A percentile compares a stretch with the other conserved stretches of the same genome.
Conservation (phyloP, 2,113 vertebrate species). For the Syngnathus floridae region DNA sequence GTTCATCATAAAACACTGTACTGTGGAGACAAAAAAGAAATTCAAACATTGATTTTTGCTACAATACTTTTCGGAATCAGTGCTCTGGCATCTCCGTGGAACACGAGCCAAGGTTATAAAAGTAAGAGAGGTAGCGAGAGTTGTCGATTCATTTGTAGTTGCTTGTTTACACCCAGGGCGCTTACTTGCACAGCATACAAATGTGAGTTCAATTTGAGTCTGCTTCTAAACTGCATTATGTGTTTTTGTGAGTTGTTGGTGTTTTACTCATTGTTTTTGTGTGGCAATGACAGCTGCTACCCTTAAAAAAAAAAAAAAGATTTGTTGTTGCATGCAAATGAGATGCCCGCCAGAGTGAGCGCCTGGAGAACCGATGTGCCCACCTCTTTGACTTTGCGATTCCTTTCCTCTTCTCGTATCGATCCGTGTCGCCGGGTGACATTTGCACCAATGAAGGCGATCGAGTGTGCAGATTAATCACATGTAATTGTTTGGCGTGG, state of each 20-base stretch:
- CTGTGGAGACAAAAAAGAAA: too few relatives aligned
- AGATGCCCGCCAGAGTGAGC: slow-evolving; percentile 49
- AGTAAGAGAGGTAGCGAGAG: not conserved
- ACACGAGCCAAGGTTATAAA: not conserved
- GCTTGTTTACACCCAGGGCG: not conserved
- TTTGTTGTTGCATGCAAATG: slow-evolving; percentile 61
- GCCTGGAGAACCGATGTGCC: slow-evolving; percentile 8
- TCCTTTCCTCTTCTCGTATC: not conserved
- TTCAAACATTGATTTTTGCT: not conserved
- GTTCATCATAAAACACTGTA: too few relatives aligned
- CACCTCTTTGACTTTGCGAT: slow-evolving; percentile 24
- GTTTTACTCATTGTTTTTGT: slow-evolving; percentile 23
- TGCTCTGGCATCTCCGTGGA: not conserved
- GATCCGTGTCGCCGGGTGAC: slow-evolving; percentile 28
- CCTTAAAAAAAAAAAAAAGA: slow-evolving; percentile 46
- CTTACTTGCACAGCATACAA: not conserved
- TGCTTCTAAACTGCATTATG: not conserved
- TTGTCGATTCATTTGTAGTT: not conserved
- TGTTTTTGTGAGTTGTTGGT: not conserved
- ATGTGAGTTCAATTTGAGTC: not conserved
- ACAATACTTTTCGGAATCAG: not conserved
- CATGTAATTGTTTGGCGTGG: slow-evolving; percentile 14
- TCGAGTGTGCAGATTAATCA: slow-evolving; percentile 24
- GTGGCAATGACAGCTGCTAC: slow-evolving; percentile 50
- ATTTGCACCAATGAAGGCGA: slow-evolving; percentile 27